phyloP scores from a whole-genome alignment of 2,113 vertebrate genomes.

The Proteles cristata region DNA sequence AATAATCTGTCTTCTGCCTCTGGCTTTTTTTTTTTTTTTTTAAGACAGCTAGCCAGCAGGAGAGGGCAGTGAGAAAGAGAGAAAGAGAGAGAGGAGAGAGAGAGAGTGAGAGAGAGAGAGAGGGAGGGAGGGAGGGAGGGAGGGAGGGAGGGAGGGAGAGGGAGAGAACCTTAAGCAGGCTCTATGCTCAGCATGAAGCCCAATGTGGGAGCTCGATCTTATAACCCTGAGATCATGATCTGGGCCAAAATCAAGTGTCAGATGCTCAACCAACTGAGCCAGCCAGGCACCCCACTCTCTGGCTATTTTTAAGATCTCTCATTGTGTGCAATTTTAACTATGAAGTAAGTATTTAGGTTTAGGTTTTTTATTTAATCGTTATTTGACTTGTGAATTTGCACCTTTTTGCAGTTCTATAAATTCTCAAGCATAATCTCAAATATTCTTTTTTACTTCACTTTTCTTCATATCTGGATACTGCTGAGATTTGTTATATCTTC shows the following conservation, averaged over 20 bases:
- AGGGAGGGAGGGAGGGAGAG: too few relatives aligned
- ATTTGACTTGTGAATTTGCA: slow-evolving; percentile 2
- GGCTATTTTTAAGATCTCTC: slow-evolving; percentile 37
- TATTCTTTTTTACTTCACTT: not conserved
- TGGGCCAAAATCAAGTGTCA: too few relatives aligned
- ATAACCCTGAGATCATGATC: too few relatives aligned
- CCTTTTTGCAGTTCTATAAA: slow-evolving; percentile 42
- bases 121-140: too few relatives aligned
- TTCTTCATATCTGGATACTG: slow-evolving; percentile 37
- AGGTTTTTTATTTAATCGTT: slow-evolving; percentile 41
- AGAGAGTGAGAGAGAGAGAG: too few relatives aligned
- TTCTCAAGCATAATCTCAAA: slow-evolving; percentile 1
- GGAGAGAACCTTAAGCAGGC: too few relatives aligned
- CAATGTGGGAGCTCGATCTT: too few relatives aligned
- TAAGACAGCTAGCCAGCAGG: too few relatives aligned
- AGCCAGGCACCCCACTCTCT: not conserved
- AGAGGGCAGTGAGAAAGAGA: too few relatives aligned
- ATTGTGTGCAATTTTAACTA: not conserved
- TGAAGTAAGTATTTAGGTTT: not conserved
- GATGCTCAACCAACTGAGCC: too few relatives aligned
- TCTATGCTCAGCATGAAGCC: too few relatives aligned
- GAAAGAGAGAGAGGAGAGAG: too few relatives aligned
- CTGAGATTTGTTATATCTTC: not conserved
- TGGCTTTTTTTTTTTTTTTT: not conserved
- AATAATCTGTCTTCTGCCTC: not conserved